These are phyloP conservation scores for Gymnopithys bicolor DNA, from an alignment of 2,797 vertebrate species.

Conservation along the genomic window DNA sequence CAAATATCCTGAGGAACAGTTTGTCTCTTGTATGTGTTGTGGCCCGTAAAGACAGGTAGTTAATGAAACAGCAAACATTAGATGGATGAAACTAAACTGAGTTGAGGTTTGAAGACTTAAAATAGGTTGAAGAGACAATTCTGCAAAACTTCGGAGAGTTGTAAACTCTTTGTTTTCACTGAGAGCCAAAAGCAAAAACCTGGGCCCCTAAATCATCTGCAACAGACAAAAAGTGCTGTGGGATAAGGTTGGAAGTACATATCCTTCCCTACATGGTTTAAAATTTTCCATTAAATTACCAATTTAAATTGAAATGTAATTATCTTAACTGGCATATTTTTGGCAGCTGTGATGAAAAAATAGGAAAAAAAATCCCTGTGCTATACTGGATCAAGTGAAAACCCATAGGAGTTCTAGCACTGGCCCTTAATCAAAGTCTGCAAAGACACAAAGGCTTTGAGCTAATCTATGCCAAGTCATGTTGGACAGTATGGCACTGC, in stretches of 20 bases:
- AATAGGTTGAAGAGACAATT: background rate
- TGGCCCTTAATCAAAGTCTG: constrained; percentile 82
- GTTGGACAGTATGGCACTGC: constrained; percentile 75
- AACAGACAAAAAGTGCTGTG: constrained; percentile 30
- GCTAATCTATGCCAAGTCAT: constrained; percentile 77
- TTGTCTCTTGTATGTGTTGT: constrained; percentile 20
- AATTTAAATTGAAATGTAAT: constrained; percentile 83
- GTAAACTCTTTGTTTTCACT: background rate
- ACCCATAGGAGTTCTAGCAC: constrained; percentile 76
- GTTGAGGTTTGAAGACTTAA: background rate
- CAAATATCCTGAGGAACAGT: constrained; percentile 9
- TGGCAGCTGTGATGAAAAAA: constrained; percentile 62
- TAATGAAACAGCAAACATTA: background rate
- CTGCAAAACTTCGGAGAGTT: background rate
- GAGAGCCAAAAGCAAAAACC: background rate
- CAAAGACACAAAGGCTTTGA: constrained; percentile 78
- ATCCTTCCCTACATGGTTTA: constrained; percentile 35
- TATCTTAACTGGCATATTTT: constrained; percentile 80
- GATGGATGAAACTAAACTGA: background rate
- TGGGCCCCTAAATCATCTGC: constrained; percentile 45
- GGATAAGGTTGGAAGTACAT: constrained; percentile 43
- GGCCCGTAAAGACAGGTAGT: background rate
- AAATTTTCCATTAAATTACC: constrained; percentile 79
- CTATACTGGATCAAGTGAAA: constrained; percentile 74
- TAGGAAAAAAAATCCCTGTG: constrained; percentile 26